Evolutionary conservation across 2,113 vertebrate species (phyloP).

Genomic region (Xenopus tropicalis): UCB_Xtro_10.0 CM004443.2:34524501-34525000

Average conservation of each 20-base stretch:
- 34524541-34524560: constrained; percentile 15
- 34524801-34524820: neutral
- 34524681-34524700: constrained; percentile 34
- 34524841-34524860: neutral
- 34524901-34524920: too few species aligned
- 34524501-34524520: constrained; percentile 1
- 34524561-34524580: constrained; percentile 33
- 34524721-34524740: constrained; percentile 32
- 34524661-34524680: constrained; percentile 43
- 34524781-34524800: neutral
- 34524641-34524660: constrained; percentile 33
- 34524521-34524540: constrained; percentile 15
- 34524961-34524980: too few species aligned
- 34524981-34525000: too few species aligned
- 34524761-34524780: constrained; percentile 20
- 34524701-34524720: constrained; percentile 33
- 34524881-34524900: too few species aligned
- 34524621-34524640: constrained; percentile 37
- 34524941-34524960: too few species aligned
- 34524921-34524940: too few species aligned
- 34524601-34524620: constrained; percentile 45
- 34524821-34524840: neutral
- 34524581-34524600: constrained; percentile 37
- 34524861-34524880: too few species aligned
- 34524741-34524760: constrained; percentile 34